phyloP scores from a whole-genome alignment of 2,888 invertebrate species.

The Uropetala carovei region DNA sequence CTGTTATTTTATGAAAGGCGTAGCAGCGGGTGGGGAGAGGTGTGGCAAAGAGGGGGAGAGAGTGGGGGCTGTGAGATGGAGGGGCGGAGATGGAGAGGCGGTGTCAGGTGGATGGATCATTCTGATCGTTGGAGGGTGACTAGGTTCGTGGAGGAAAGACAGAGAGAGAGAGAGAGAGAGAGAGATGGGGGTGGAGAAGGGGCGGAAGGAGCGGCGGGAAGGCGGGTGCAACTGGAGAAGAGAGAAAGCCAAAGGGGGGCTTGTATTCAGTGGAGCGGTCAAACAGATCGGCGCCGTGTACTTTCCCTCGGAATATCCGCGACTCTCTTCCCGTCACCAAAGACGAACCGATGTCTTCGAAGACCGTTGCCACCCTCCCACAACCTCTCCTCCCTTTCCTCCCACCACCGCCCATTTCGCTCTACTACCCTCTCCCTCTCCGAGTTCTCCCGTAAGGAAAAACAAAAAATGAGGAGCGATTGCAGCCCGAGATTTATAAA shows the following conservation, averaged over 20 bases:
- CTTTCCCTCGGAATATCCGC: not conserved
- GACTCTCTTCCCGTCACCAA: not conserved
- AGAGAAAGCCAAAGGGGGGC: not conserved
- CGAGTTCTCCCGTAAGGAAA: not conserved
- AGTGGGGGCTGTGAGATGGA: too few relatives aligned
- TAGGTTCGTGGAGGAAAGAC: not conserved
- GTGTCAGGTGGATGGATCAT: not conserved
- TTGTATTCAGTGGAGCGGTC: not conserved
- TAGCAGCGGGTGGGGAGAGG: too few relatives aligned
- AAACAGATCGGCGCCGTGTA: slow-evolving; percentile 12
- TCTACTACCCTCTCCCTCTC: not conserved
- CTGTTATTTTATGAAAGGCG: too few relatives aligned
- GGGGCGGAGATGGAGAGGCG: not conserved
- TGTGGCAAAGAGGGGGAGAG: too few relatives aligned
- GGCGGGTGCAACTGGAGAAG: slow-evolving; percentile 9
- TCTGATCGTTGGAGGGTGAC: not conserved
- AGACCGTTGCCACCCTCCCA: not conserved
- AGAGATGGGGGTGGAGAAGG: not conserved
- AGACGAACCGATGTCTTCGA: not conserved
- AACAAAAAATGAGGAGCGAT: not conserved
- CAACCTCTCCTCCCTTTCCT: too few relatives aligned
- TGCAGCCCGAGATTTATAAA: not conserved
- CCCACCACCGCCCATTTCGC: too few relatives aligned
- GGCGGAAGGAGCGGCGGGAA: not conserved
- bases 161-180: not conserved